Conservation (phyloP, 1,140 invertebrate species). For the Drosophila sechellia region DNA sequence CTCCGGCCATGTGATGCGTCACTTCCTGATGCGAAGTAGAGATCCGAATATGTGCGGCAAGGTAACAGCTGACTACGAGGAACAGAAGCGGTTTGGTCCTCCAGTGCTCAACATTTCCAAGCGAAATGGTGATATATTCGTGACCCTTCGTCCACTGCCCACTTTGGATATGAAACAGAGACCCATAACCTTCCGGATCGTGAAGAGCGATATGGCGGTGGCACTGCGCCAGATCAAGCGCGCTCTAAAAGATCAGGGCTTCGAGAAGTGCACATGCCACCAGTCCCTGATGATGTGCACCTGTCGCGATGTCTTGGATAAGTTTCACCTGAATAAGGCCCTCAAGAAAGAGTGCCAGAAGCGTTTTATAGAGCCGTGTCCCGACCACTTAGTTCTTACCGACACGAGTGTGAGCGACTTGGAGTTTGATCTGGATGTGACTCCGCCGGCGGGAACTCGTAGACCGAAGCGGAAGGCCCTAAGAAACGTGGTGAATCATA, state of each 20-base stretch:
- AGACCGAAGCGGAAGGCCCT: conserved; percentile 3
- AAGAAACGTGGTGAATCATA: conserved; percentile 20
- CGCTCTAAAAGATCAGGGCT: conserved; percentile 61
- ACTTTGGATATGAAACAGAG: conserved; percentile 41
- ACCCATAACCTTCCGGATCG: conserved; percentile 73
- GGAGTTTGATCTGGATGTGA: conserved; percentile 69
- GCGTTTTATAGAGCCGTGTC: conserved; percentile 26
- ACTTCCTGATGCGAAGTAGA: conserved; percentile 46
- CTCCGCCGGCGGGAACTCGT: conserved; percentile 48
- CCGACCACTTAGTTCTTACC: conserved; percentile 56
- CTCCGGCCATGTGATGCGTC: conserved; percentile 67
- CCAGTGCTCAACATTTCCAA: conserved; percentile 65
- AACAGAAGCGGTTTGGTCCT: background rate
- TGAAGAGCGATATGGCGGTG: conserved; percentile 56
- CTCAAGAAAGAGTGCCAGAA: conserved; percentile 45
- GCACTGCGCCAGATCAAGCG: conserved; percentile 50
- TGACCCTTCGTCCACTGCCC: conserved; percentile 62
- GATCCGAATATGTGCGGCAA: conserved; percentile 26
- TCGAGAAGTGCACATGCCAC: conserved; percentile 68
- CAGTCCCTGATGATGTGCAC: conserved; percentile 59
- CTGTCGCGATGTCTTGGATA: conserved; percentile 56
- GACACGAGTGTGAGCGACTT: conserved; percentile 72
- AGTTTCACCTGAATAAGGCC: conserved; percentile 45
- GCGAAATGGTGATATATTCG: conserved; percentile 64
- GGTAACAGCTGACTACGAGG: background rate